Evolutionary conservation across 1,140 invertebrate genomes (phyloP).

Genomic region (Meloidogyne floridensis): DNA sequence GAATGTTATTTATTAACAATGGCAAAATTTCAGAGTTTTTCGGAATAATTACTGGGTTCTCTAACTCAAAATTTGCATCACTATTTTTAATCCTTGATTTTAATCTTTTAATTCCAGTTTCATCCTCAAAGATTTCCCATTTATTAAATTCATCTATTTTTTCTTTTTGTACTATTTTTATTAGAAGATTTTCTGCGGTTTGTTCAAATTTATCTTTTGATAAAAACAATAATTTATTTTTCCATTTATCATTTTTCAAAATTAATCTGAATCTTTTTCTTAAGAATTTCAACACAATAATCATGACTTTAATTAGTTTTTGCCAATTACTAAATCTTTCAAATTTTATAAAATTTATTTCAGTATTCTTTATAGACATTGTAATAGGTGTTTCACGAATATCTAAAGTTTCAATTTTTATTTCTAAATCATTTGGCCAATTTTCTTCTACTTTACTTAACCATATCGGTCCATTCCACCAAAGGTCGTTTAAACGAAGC

Average conservation of each 20-base stretch:
- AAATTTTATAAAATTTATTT: not conserved
- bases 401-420: not conserved
- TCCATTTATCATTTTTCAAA: not conserved
- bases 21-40: slow-evolving; percentile 4
- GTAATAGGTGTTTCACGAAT: not conserved
- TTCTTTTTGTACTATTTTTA: not conserved
- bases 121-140: slow-evolving; percentile 1
- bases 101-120: not conserved
- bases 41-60: slow-evolving; percentile 15
- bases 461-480: slow-evolving; percentile 40
- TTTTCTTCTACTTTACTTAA: not conserved
- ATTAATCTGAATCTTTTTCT: not conserved
- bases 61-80: not conserved
- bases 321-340: slow-evolving; percentile 14
- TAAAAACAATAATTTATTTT: not conserved
- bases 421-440: slow-evolving; percentile 14
- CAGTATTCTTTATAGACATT: not conserved
- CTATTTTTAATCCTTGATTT: slow-evolving; percentile 25
- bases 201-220: not conserved
- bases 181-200: not conserved
- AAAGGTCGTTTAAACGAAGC: slow-evolving; percentile 19
- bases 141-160: not conserved
- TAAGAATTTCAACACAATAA: not conserved
- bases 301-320: slow-evolving; percentile 2
- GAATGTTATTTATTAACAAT: slow-evolving; percentile 14